Evolutionary conservation across 2,888 invertebrate species (phyloP).

Genomic region (Chrysodeixis includens): DNA sequence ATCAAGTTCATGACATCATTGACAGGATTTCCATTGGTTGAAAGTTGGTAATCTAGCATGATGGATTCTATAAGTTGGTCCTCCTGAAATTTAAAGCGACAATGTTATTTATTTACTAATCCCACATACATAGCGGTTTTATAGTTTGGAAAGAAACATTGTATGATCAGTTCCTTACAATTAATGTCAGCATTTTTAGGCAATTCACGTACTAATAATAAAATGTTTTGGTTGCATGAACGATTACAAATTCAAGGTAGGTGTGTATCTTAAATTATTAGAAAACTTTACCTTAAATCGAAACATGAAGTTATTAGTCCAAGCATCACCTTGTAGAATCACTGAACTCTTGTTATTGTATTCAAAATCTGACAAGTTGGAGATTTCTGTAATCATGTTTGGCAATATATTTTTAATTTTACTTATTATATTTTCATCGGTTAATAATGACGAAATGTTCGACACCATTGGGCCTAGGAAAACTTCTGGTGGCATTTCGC

Average conservation of each 20-base stretch:
- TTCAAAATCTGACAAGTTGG: slow-evolving; percentile 42
- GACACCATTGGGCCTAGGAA: slow-evolving; percentile 47
- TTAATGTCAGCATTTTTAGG: too few relatives aligned
- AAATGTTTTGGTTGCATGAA: too few relatives aligned
- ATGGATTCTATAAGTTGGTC: slow-evolving; percentile 54
- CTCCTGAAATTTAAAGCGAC: slow-evolving; percentile 53
- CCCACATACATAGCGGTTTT: too few relatives aligned
- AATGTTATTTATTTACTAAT: too few relatives aligned
- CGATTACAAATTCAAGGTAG: too few relatives aligned
- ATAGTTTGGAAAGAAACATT: too few relatives aligned
- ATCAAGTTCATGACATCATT: slow-evolving; percentile 63
- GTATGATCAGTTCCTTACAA: too few relatives aligned
- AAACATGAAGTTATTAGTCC: slow-evolving; percentile 74
- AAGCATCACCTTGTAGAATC: slow-evolving; percentile 71
- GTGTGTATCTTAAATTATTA: too few relatives aligned
- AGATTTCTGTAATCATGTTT: slow-evolving; percentile 7
- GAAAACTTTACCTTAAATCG: slow-evolving; percentile 54
- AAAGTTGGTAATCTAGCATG: slow-evolving; percentile 68
- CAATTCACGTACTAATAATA: too few relatives aligned
- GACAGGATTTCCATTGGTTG: slow-evolving; percentile 57
- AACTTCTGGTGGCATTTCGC: background rate
- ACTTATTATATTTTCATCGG: slow-evolving; percentile 56
- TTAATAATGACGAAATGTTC: slow-evolving; percentile 45
- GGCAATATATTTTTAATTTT: slow-evolving; percentile 47
- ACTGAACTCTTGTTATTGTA: slow-evolving; percentile 57